A percentile compares a stretch with the other conserved stretches of the same genome.
phyloP scores from a whole-genome alignment of 2,797 vertebrate species.

The Oryzias dopingdopingensis region DNA sequence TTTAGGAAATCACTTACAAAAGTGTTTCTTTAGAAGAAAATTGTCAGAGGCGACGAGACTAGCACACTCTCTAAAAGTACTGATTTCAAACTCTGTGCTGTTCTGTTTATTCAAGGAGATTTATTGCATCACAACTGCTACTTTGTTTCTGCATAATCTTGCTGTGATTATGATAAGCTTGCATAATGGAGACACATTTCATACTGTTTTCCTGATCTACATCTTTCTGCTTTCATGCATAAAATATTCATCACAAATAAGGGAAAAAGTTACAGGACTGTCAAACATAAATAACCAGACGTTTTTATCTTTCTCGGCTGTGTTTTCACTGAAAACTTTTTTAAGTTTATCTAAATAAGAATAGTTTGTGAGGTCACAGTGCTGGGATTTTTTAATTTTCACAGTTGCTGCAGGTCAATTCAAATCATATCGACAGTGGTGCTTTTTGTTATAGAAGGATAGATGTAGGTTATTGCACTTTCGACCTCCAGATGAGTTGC shows the following conservation, averaged over 20 bases:
- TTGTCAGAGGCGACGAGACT: constrained; percentile 22
- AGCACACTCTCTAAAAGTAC: constrained; percentile 27
- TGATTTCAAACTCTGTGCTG: constrained; percentile 43
- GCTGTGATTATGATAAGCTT: constrained; percentile 70
- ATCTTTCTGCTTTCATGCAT: constrained; percentile 65
- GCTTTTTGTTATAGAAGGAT: constrained; percentile 58
- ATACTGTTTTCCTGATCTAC: constrained; percentile 66
- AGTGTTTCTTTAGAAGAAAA: constrained; percentile 24
- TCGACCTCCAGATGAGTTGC: constrained; percentile 58
- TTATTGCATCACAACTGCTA: constrained; percentile 53
- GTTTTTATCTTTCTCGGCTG: constrained; percentile 39
- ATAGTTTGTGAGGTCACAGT: not conserved
- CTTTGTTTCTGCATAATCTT: constrained; percentile 70
- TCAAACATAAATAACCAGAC: constrained; percentile 53
- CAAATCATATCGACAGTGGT: constrained; percentile 47
- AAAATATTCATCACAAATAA: constrained; percentile 64
- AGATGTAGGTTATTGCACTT: constrained; percentile 66
- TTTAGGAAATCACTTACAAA: constrained; percentile 16
- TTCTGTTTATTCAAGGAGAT: constrained; percentile 53
- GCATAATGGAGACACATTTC: constrained; percentile 73
- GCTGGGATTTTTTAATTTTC: constrained; percentile 6
- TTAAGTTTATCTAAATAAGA: constrained; percentile 24
- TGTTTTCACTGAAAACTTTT: constrained; percentile 24
- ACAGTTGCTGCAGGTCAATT: constrained; percentile 57
- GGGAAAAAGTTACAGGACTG: constrained; percentile 45